Evolutionary conservation across 2,113 vertebrate species (phyloP).

Genomic region (Nycticryphes semicollaris): DNA sequence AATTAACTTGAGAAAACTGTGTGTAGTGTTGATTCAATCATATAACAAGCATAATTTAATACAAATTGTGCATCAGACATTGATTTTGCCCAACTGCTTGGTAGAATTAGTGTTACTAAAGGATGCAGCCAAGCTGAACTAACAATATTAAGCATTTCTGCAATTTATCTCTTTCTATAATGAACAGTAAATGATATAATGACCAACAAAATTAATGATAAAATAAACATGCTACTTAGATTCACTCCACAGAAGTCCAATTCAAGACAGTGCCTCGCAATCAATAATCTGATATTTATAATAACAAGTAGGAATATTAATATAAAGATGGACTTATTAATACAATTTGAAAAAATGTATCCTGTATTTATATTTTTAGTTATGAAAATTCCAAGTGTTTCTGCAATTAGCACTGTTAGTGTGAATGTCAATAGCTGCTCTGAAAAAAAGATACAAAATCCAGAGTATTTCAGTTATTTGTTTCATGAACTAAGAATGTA

Average conservation of each 20-base stretch:
- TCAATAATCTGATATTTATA: constrained; percentile 45
- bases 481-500: not conserved
- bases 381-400: not conserved
- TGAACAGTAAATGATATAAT: constrained; percentile 76
- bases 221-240: constrained; percentile 72
- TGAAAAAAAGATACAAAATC: not conserved
- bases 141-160: constrained; percentile 75
- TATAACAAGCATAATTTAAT: constrained; percentile 79
- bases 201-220: constrained; percentile 77
- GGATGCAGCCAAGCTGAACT: constrained; percentile 74
- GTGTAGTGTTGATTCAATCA: constrained; percentile 72
- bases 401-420: not conserved
- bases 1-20: constrained; percentile 77
- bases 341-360: not conserved
- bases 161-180: constrained; percentile 76
- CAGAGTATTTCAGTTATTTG: not conserved
- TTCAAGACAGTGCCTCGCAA: constrained; percentile 32
- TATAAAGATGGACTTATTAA: not conserved
- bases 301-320: not conserved
- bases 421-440: not conserved
- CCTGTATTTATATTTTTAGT: not conserved
- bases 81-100: constrained; percentile 75
- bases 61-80: constrained; percentile 73
- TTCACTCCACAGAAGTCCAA: constrained; percentile 40
- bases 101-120: constrained; percentile 76